Evolutionary conservation across 1,140 invertebrate species (phyloP).

Genomic region (Heterodera schachtii): DNA sequence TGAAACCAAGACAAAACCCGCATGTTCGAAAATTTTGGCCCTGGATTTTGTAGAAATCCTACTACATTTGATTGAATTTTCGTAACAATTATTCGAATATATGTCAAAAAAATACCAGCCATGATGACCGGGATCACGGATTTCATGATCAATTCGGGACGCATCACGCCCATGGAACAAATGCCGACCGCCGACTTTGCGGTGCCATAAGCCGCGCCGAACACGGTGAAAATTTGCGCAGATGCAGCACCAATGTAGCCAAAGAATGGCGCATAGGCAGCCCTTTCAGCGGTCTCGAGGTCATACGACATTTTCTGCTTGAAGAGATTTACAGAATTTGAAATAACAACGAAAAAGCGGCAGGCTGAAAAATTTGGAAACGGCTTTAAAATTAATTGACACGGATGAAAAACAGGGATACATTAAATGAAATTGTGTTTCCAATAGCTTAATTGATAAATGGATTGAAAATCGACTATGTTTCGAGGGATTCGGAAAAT

Average conservation of each 20-base stretch:
- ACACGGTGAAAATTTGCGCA: constrained; percentile 93
- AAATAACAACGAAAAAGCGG: too few species aligned
- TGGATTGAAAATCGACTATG: too few species aligned
- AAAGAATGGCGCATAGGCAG: constrained; percentile 71
- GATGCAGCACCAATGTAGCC: constrained; percentile 97
- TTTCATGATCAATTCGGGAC: constrained; percentile 99
- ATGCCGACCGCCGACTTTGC: constrained; percentile 99
- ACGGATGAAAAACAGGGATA: too few species aligned
- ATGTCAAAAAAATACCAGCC: constrained; percentile 69
- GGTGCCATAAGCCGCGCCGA: constrained; percentile 98
- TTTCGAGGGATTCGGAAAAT: too few species aligned
- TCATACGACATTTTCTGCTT: constrained; percentile 67
- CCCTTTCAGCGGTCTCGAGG: constrained; percentile 38
- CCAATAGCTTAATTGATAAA: too few species aligned
- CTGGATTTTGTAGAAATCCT: background rate
- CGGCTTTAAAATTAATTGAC: too few species aligned
- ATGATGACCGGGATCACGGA: constrained; percentile 99
- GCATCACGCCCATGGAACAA: constrained; percentile 99
- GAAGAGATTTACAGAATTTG: background rate
- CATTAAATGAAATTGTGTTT: too few species aligned
- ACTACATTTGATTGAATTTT: too few species aligned
- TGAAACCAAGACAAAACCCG: too few species aligned
- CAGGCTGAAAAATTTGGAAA: too few species aligned
- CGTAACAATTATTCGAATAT: background rate
- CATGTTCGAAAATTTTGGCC: too few species aligned